phyloP scores from a whole-genome alignment of 1,140 invertebrate species.

The Aphis craccivora region DNA sequence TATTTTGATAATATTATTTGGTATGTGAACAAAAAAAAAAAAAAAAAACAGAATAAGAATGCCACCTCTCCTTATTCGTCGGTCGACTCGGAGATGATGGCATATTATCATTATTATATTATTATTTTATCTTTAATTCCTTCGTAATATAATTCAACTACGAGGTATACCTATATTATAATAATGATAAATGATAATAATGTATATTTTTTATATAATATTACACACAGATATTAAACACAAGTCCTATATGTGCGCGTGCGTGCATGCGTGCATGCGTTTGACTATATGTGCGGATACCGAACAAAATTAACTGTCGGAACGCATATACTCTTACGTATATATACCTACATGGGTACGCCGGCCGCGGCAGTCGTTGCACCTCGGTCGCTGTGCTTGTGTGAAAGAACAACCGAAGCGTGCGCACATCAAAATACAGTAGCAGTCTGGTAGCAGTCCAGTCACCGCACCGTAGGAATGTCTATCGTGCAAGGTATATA shows the following conservation, averaged over 20 bases:
- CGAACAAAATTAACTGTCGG: conserved; percentile 29
- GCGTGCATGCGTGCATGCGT: neutral
- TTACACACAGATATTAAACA: neutral
- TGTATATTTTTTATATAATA: conserved; percentile 1
- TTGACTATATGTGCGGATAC: neutral
- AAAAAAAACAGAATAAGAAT: neutral
- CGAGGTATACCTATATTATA: neutral
- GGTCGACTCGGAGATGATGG: neutral
- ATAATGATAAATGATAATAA: neutral
- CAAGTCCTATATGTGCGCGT: neutral
- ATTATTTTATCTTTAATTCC: neutral
- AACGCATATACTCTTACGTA: neutral
- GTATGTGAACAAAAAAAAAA: neutral
- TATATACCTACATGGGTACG: conserved; percentile 15
- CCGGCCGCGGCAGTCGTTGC: neutral
- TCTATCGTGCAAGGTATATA: neutral
- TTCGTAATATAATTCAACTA: neutral
- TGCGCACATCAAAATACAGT: conserved; percentile 44
- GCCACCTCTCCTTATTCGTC: neutral
- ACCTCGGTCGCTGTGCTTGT: conserved; percentile 22
- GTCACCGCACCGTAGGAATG: conserved; percentile 22
- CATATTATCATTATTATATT: neutral
- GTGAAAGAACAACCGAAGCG: conserved; percentile 46
- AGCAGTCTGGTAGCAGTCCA: conserved; percentile 3
- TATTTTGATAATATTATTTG: neutral